These are phyloP conservation scores for Lutjanus erythropterus DNA, from an alignment of 2,113 vertebrate genomes.

Conservation along the genomic window DNA sequence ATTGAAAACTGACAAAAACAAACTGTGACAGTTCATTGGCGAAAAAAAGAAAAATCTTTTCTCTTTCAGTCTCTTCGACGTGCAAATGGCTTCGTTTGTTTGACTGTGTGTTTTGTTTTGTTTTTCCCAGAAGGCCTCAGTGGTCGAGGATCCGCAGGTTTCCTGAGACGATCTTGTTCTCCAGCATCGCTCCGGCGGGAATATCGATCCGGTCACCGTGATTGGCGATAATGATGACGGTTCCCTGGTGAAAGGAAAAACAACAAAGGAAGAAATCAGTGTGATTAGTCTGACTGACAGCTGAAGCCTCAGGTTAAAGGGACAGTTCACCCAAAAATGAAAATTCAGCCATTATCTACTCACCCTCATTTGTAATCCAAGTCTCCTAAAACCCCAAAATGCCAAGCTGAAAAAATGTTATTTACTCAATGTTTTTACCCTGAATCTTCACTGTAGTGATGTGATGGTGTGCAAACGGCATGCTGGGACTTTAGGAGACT, in stretches of 20 bases:
- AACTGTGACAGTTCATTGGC: not conserved
- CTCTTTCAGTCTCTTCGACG: slow-evolving; percentile 17
- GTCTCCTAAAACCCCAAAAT: too few relatives aligned
- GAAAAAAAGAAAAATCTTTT: not conserved
- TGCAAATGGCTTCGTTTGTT: slow-evolving; percentile 16
- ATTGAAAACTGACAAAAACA: not conserved
- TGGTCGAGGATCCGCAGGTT: slow-evolving; percentile 98
- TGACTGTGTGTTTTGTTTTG: not conserved
- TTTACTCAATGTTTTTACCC: too few relatives aligned
- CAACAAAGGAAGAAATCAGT: too few relatives aligned
- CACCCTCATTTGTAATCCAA: too few relatives aligned
- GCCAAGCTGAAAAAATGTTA: too few relatives aligned
- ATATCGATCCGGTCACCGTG: slow-evolving; percentile 98
- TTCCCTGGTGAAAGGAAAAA: slow-evolving; percentile 82
- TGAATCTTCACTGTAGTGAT: too few relatives aligned
- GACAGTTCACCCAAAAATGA: too few relatives aligned
- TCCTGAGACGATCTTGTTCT: slow-evolving; percentile 99
- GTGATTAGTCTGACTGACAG: too few relatives aligned
- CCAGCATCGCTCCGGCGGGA: slow-evolving; percentile 95
- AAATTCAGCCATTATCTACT: too few relatives aligned
- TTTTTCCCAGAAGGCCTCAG: slow-evolving; percentile 81
- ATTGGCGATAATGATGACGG: slow-evolving; percentile 98
- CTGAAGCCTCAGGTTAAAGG: too few relatives aligned
- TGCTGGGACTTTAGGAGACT: too few relatives aligned
- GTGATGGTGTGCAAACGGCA: too few relatives aligned